Base-by-base conservation (phyloP, 2,797 vertebrate genomes). In the Bufotes viridis region DNA sequence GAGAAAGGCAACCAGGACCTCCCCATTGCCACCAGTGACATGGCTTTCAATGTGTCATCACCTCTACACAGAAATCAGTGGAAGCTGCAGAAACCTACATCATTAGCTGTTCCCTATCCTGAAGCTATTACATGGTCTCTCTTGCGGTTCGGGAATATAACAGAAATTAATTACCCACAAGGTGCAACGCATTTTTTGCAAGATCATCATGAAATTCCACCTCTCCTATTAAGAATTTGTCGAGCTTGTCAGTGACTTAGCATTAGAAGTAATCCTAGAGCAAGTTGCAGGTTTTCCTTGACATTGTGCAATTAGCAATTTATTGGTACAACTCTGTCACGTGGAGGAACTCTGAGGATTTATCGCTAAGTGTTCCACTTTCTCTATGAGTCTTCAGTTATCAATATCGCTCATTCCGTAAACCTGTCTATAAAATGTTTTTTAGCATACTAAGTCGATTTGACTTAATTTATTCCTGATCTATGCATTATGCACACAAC, bases 391-490 rank as follows among this genome's bases (percentile, higher is more conserved):
- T 18, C 17, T 69, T 53, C 7, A 29, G 74, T 53, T 78, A 76
- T 63, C 20, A 42, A 34, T 84, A 81, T 22, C 61, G 14, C 10
- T 70, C 65, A 65, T 85, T 78, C 61, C 0, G 20, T 78, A 75
- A 76, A 63, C 58, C 58, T 78, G 83, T 49, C 42, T 24, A 42
- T 60, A 61, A 24, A 51, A 34, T 76, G 75, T 85, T 63, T 85
- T 42, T 63, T 53, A 34, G 34, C 69, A 78, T 72, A 63, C 61
- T 74, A 79, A 87, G 72, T 69, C 65, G 57, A 17, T 78, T 58
- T 70, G 26, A 12, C 26, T 49, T 70, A 67, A 88, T 82, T 92
- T 91, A 92, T 90, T 89, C 90, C 84, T 90, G 91, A 90, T 89
- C 82, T 67, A 24, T 83, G 90, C 90, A 87, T 90, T 89, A 89